A percentile compares a stretch with the other conserved stretches of the same genome.
These are phyloP conservation scores for Phasia obesa DNA, from an alignment of 2,888 invertebrate genomes.

Conservation along the genomic window DNA sequence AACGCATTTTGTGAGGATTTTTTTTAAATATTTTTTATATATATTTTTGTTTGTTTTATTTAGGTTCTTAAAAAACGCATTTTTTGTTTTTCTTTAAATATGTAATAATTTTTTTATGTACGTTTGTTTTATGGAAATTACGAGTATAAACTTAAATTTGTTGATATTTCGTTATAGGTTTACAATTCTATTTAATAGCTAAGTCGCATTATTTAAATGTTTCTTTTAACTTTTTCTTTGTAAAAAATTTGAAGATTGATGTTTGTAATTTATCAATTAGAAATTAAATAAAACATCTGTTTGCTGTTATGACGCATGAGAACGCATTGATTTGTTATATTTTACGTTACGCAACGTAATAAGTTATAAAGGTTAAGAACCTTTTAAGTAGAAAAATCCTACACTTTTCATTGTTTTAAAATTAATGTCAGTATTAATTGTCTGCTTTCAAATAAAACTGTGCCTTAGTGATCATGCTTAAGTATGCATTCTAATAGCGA, in stretches of 20 bases:
- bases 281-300: slow-evolving; percentile 38
- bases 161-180: slow-evolving; percentile 24
- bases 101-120: slow-evolving; percentile 18
- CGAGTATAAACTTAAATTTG: slow-evolving; percentile 14
- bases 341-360: slow-evolving; percentile 51
- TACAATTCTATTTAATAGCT: slow-evolving; percentile 42
- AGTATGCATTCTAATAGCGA: slow-evolving; percentile 77
- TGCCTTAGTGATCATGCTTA: slow-evolving; percentile 42
- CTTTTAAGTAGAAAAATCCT: slow-evolving; percentile 26
- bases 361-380: slow-evolving; percentile 6
- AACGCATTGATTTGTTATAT: slow-evolving; percentile 28
- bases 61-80: slow-evolving; percentile 49
- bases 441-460: slow-evolving; percentile 34
- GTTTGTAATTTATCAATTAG: slow-evolving; percentile 30
- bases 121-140: slow-evolving; percentile 35
- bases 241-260: slow-evolving; percentile 16
- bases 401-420: slow-evolving; percentile 33
- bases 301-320: slow-evolving; percentile 21
- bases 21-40: slow-evolving; percentile 34
- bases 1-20: slow-evolving; percentile 53
- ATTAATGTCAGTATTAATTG: slow-evolving; percentile 16
- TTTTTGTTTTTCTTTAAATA: slow-evolving; percentile 7
- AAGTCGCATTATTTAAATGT: slow-evolving; percentile 37
- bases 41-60: slow-evolving; percentile 32
- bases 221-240: not conserved